These are phyloP conservation scores for Brachionus asplanchnoidis DNA, from an alignment of 1,140 invertebrate genomes.

Conservation along the genomic window DNA sequence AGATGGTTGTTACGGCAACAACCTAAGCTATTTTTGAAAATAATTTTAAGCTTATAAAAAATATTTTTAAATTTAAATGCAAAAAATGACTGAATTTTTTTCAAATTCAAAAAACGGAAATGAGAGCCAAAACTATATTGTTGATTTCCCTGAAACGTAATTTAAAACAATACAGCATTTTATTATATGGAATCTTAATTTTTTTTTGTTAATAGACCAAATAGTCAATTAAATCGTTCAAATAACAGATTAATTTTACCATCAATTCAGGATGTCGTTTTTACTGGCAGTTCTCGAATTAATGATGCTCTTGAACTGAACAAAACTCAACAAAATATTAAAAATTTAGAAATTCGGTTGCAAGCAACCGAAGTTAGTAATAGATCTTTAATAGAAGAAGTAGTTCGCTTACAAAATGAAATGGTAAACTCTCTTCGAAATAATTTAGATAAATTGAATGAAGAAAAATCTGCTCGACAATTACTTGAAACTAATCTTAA, in stretches of 20 bases:
- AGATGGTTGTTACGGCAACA: too few relatives aligned
- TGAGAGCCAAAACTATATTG: not conserved
- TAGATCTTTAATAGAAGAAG: constrained; percentile 54
- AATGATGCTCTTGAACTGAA: not conserved
- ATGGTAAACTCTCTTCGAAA: constrained; percentile 47
- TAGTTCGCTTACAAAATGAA: constrained; percentile 54
- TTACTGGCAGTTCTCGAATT: not conserved
- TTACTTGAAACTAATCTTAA: constrained; percentile 50
- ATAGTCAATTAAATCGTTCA: not conserved
- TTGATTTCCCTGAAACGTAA: constrained; percentile 3
- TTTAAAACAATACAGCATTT: not conserved
- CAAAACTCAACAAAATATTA: not conserved
- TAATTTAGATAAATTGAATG: constrained; percentile 51
- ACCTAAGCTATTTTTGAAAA: too few relatives aligned
- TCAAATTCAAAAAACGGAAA: not conserved
- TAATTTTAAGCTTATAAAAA: too few relatives aligned
- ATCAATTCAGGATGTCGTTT: not conserved
- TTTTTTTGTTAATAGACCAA: not conserved
- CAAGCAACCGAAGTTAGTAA: constrained; percentile 54
- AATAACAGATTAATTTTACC: not conserved
- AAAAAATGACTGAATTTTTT: not conserved
- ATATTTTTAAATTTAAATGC: too few relatives aligned
- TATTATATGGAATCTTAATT: not conserved
- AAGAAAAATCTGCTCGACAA: constrained; percentile 49
- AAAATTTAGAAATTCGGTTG: constrained; percentile 51